Base-by-base conservation (phyloP, 2,888 invertebrate genomes). In the Drosophila austrosaltans region DNA sequence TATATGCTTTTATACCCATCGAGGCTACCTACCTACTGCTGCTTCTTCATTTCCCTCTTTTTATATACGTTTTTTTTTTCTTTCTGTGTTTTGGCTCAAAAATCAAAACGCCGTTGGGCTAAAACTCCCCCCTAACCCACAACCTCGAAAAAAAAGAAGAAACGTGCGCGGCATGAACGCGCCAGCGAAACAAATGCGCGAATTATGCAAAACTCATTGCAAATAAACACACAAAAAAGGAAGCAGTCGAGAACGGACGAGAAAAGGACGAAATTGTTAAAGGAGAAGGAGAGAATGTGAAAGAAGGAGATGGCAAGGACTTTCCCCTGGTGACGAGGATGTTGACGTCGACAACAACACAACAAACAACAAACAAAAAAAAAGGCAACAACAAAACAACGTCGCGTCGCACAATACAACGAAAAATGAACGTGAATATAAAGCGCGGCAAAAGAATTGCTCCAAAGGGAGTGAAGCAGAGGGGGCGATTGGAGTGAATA, bases 191-290 rank as follows among this genome's bases (percentile, higher is more conserved):
- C 84, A 86, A 89, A 86, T 89, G 89, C 89, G 83, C 80, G 81
- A 87, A 88, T 86, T 87, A 86, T 88, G 81, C 81, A 88, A 86
- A 89, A 81, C 78, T 87, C 84, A 79, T 81, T 81, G 79, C 76
- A 82, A 89, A 85, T 79, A 82, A 89, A 89, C 78, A 85, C 69
- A 78, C 70, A 81, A 76, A 77, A 77, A 77, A 64, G 53, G 30
- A 57, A 60, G 59, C 32, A 36, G 53, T 6, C 22, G 36, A 39
- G 58, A 58, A 57, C 28, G 36, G 36, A 7, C 16, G 32, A 30
- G 10, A 36, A 58, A 59, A 22, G 36, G 36, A 7, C 16, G 28
- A 32, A 36, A 36, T 36, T 36, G 36, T 36, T 36, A 36, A 36
- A 36, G 10, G 2, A 36, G 36, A 10, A 32, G 6, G 8, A 8